phyloP scores from a whole-genome alignment of 2,113 vertebrate species.

The Antechinus flavipes region DNA sequence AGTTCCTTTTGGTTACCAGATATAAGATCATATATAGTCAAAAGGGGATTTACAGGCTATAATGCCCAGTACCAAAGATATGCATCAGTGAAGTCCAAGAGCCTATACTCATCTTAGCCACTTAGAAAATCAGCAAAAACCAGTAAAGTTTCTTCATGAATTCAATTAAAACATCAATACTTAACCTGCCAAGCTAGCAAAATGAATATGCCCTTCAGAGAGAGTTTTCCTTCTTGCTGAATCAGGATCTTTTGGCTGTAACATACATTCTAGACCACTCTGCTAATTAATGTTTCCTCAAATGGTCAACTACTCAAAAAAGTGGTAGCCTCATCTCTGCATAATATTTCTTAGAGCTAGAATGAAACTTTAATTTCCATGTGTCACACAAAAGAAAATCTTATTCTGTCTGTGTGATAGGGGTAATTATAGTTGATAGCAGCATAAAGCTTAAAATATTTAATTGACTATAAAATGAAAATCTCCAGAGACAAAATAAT shows the following conservation, averaged over 20 bases:
- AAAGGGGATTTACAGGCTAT: slow-evolving; percentile 72
- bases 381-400: slow-evolving; percentile 64
- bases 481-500: slow-evolving; percentile 27
- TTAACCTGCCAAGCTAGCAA: slow-evolving; percentile 59
- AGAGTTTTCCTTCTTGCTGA: not conserved
- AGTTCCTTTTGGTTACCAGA: slow-evolving; percentile 62
- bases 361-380: slow-evolving; percentile 63
- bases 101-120: slow-evolving; percentile 56
- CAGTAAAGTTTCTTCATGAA: slow-evolving; percentile 68
- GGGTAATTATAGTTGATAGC: slow-evolving; percentile 51
- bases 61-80: slow-evolving; percentile 68
- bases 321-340: slow-evolving; percentile 53
- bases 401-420: slow-evolving; percentile 47
- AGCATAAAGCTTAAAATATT: slow-evolving; percentile 58
- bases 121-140: slow-evolving; percentile 66
- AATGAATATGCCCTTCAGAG: slow-evolving; percentile 67
- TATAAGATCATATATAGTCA: slow-evolving; percentile 72
- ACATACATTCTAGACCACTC: slow-evolving; percentile 13
- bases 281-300: slow-evolving; percentile 64
- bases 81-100: slow-evolving; percentile 66
- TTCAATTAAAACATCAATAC: slow-evolving; percentile 69
- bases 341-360: slow-evolving; percentile 59
- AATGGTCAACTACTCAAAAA: slow-evolving; percentile 56
- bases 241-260: slow-evolving; percentile 46
- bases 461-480: slow-evolving; percentile 59